Base-by-base conservation (phyloP, 2,888 invertebrate species). In the Odontocerum albicorne region DNA sequence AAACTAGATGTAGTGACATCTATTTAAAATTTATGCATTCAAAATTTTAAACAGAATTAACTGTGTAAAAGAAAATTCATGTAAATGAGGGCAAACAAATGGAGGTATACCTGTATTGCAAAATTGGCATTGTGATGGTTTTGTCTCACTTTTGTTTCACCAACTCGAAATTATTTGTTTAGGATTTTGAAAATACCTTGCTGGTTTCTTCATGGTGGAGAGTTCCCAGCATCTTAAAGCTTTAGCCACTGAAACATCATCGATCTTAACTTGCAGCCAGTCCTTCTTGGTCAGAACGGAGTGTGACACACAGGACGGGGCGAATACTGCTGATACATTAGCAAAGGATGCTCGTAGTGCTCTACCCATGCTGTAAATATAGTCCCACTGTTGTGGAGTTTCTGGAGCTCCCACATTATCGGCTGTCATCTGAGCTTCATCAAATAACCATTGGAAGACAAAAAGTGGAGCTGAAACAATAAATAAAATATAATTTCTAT, bases 401-500 rank as follows among this genome's bases (percentile, higher is more conserved):
- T 91, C 86, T 1, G 94, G 94, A 0, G 92, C 86, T 0, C 92
- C 90, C 1, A 96, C 92, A 65, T 95, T 95, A 70, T 94, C 93
- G 0, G 91, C 93, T 21, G 90, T 86, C 81, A 96, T 87, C 75
- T 96, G 96, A 2, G 95, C 95, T 67, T 95, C 94, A 70, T 96
- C 96, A 70, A 94, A 96, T 44, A 96, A 79, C 85, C 94, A 95
- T 81, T 96, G 96, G 69, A 96, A 92, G 17, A 96, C 88, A 70
- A 96, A 96, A 19, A 96, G 79, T 0, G 95, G 93, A 45, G 91
- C 95, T 85, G 71, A 35, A 70, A 67, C 50, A 50, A 4, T 40
- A 65, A 13, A 64, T 79, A 77, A n/a, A n/a, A n/a, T n/a, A n/a
- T n/a, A n/a, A n/a, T n/a, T n/a, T n/a, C n/a, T n/a, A n/a, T n/a